Percentiles rank a stretch among this genome's conserved stretches.
These are phyloP conservation scores for Mactra quadrangularis DNA, from an alignment of 1,140 invertebrate species.

Conservation along the genomic window DNA sequence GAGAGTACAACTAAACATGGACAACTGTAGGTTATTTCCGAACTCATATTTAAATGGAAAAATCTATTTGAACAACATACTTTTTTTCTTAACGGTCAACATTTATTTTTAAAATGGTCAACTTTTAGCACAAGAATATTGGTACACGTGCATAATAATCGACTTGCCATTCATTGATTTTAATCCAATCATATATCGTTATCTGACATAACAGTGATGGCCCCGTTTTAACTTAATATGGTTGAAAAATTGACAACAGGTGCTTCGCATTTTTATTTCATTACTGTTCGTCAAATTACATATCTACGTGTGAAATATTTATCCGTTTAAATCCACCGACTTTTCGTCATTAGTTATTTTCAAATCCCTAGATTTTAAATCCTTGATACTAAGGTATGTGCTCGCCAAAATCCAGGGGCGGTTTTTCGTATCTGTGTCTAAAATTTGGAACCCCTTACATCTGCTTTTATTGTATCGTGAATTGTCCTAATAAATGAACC, in stretches of 20 bases:
- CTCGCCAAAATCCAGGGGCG: background rate
- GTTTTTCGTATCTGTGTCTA: too few relatives aligned
- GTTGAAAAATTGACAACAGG: conserved; percentile 44
- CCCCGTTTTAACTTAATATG: conserved; percentile 31
- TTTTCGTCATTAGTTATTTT: conserved; percentile 42
- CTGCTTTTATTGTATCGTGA: too few relatives aligned
- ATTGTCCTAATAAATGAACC: too few relatives aligned
- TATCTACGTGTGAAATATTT: conserved; percentile 59
- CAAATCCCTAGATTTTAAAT: conserved; percentile 1
- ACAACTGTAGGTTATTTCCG: too few relatives aligned
- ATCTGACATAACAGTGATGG: background rate
- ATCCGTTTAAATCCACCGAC: conserved; percentile 30
- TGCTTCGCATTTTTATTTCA: conserved; percentile 59
- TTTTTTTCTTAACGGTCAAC: too few relatives aligned
- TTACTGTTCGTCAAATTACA: conserved; percentile 49
- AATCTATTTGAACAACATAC: too few relatives aligned
- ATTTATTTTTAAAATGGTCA: too few relatives aligned
- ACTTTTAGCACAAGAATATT: background rate
- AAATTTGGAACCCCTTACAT: too few relatives aligned
- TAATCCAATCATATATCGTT: conserved; percentile 30
- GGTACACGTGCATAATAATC: conserved; percentile 13
- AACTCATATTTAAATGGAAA: too few relatives aligned
- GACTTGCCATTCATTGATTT: conserved; percentile 35
- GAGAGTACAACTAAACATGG: too few relatives aligned
- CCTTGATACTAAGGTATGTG: conserved; percentile 36